These are phyloP conservation scores for Indicator maculatus DNA, from an alignment of 2,113 vertebrate genomes.

Conservation along the genomic window DNA sequence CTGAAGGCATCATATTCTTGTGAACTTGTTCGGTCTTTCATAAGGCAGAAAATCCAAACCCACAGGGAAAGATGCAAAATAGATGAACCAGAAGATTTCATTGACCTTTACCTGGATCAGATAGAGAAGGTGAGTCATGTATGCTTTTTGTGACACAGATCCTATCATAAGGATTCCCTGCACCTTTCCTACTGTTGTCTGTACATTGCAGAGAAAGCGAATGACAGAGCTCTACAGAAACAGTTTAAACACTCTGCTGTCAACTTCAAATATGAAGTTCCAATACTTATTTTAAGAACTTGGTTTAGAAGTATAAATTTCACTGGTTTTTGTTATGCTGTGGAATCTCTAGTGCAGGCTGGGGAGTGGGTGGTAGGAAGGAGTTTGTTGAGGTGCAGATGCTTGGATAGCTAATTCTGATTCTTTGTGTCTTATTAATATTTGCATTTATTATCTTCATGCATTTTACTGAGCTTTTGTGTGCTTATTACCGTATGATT, in stretches of 20 bases:
- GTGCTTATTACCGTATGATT: background rate
- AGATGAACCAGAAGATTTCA: constrained; percentile 52
- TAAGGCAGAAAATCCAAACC: constrained; percentile 43
- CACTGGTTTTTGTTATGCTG: background rate
- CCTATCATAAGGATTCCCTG: rapidly evolving
- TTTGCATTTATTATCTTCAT: background rate
- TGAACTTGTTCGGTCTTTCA: constrained; percentile 11
- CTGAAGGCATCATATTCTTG: background rate
- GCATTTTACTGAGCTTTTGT: background rate
- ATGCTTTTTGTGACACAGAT: no score
- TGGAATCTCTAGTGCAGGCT: background rate
- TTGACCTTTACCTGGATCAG: constrained; percentile 67
- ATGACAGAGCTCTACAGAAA: background rate
- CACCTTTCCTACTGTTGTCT: background rate
- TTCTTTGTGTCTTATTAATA: background rate
- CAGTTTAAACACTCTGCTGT: background rate
- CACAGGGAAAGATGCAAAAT: constrained; percentile 1
- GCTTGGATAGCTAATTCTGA: background rate
- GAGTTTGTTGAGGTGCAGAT: background rate
- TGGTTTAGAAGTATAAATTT: background rate
- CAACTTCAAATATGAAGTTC: background rate
- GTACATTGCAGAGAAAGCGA: no score
- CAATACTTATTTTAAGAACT: background rate
- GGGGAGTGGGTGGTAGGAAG: background rate
- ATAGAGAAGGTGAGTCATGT: constrained; percentile 58